Evolutionary conservation across 2,888 invertebrate genomes (phyloP).

Genomic region (Cyclophora punctaria): DNA sequence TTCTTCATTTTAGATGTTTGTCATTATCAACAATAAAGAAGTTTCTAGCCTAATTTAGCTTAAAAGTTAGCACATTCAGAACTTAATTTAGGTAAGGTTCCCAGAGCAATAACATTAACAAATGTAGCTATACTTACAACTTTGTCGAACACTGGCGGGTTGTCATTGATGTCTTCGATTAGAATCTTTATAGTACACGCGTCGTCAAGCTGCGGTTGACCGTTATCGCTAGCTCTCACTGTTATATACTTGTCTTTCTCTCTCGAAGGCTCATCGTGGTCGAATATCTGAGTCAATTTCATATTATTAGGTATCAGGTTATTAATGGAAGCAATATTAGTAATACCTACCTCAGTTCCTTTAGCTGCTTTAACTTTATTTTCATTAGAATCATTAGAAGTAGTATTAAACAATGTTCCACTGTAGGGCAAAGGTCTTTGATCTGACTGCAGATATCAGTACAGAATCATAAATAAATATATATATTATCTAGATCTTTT

Average conservation of each 20-base stretch:
- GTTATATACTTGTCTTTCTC: slow-evolving; percentile 90
- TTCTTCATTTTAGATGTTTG: no score
- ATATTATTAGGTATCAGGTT: slow-evolving; percentile 8
- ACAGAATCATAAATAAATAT: no score
- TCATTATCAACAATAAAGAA: no score
- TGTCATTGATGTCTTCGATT: slow-evolving; percentile 95
- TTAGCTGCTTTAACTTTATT: neutral
- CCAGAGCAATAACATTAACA: neutral
- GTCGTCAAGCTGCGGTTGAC: slow-evolving; percentile 90
- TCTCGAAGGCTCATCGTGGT: slow-evolving; percentile 91
- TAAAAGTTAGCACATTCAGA: no score
- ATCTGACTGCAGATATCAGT: no score
- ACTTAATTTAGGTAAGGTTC: no score
- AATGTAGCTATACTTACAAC: slow-evolving; percentile 73
- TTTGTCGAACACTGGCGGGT: slow-evolving; percentile 87
- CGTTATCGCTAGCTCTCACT: slow-evolving; percentile 94
- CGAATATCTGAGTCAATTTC: slow-evolving; percentile 77
- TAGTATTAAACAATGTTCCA: no score
- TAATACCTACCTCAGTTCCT: slow-evolving; percentile 29
- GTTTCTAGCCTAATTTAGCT: no score
- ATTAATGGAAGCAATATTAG: neutral
- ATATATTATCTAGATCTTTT: no score
- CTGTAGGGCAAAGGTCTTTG: no score
- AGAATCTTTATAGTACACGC: slow-evolving; percentile 95
- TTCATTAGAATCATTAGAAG: no score